These are phyloP conservation scores for Cygnus buccinator DNA, from an alignment of 2,113 vertebrate species.

Conservation along the genomic window DNA sequence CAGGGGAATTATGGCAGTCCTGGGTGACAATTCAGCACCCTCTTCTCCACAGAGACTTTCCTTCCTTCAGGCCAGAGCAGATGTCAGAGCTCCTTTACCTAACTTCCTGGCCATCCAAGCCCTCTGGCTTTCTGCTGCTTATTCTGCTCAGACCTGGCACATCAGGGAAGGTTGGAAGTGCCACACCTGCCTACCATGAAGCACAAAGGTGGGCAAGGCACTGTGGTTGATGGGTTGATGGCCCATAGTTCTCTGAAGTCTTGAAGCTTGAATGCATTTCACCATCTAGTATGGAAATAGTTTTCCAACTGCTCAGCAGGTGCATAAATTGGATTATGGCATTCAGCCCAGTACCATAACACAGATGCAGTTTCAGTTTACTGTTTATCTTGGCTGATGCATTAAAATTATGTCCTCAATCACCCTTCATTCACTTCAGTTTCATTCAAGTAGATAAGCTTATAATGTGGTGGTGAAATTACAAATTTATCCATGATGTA, in stretches of 20 bases:
- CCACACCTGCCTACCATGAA: rapidly evolving
- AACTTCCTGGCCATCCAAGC: rapidly evolving
- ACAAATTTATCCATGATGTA: not conserved
- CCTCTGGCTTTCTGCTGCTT: not conserved
- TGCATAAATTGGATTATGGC: not conserved
- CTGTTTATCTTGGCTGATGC: constrained; percentile 19
- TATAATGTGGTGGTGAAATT: not conserved
- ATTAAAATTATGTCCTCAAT: constrained; percentile 45
- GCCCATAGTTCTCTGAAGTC: not conserved
- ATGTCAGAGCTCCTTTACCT: not conserved
- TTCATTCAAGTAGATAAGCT: constrained; percentile 33
- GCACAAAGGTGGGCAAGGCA: rapidly evolving
- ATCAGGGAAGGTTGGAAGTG: rapidly evolving
- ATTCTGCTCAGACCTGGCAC: not conserved
- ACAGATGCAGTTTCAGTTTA: not conserved
- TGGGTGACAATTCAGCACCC: not conserved
- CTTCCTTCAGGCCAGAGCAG: not conserved
- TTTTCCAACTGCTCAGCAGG: not conserved
- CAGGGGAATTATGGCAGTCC: not conserved
- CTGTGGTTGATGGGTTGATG: not conserved
- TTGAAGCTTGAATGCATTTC: not conserved
- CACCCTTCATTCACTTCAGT: constrained; percentile 15
- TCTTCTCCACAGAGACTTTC: not conserved
- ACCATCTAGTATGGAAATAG: not conserved
- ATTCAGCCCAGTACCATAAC: constrained; percentile 7